Evolutionary conservation across 30 jellyfish, hydroid and myxozoan species (phyloP), one percentile per base, ranked within the genome.

Genomic region (Aurelia sp.): DNA sequence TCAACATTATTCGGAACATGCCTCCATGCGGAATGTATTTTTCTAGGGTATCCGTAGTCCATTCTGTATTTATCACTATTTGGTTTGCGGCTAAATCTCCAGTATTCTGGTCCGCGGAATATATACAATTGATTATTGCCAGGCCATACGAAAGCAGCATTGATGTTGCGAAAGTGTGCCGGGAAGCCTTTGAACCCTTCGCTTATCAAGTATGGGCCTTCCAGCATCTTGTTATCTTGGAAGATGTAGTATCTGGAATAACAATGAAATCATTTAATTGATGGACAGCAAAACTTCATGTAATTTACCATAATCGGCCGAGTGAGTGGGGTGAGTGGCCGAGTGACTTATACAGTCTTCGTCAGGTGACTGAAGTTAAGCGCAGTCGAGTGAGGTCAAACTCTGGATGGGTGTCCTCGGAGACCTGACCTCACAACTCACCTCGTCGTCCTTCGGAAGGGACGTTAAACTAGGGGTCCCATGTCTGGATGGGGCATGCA

Each of bases 141-240:
- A 19, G 97, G 97, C 91, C 95, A 76, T 27, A 88, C 85, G 20
- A 93, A 81, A 8, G 96, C 96, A 16, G 96, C 96, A 33, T 77
- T 86, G 16, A 84, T 80, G 53, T 88, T 44, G 13, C 90, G 41
- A 83, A 89, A 81, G 44, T 91, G 82, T 41, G 41, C 77, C 4
- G 97, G 97, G 16, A 93, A 71, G 70, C 97, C 97, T 40, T 77
- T 88, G 62, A 64, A 93, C 65, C 97, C 95, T 59, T 88, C 96
- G 57, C 81, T 65, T 48, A 89, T 93, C 35, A 51, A 59, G 6
- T 89, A 67, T 47, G 97, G 89, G 9, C 96, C 94, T 6, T 62
- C 50, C 21, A 58, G 73, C 40, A 69, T 72, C 35, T 27, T 85
- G 74, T 41, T 21, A 20, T 75, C 96, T 15, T 75, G 58, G 76